phyloP scores from a whole-genome alignment of 2,888 invertebrate genomes.

The Apeira syringaria region DNA sequence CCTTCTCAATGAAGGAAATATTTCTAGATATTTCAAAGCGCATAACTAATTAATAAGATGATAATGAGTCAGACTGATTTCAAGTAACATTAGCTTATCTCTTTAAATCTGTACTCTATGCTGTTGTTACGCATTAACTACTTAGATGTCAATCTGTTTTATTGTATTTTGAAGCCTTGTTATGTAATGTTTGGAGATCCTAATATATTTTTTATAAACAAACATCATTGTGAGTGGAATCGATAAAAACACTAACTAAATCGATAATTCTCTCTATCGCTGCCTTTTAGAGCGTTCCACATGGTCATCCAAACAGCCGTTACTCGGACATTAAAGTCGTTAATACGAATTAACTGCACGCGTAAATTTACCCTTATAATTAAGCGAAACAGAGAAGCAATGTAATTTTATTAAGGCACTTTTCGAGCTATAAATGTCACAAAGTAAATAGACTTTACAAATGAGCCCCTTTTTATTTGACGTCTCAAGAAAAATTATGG shows the following conservation, averaged over 20 bases:
- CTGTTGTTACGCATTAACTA: no score
- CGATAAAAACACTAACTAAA: constrained; percentile 5
- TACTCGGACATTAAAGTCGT: constrained; percentile 42
- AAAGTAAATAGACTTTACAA: constrained; percentile 46
- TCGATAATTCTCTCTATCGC: constrained; percentile 14
- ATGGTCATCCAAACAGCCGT: constrained; percentile 41
- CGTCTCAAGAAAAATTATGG: constrained; percentile 11
- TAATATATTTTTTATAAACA: no score
- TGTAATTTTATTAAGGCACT: constrained; percentile 56
- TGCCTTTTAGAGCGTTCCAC: constrained; percentile 27
- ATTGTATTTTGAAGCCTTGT: no score
- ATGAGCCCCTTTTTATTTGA: constrained; percentile 42
- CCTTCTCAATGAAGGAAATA: no score
- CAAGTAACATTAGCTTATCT: no score
- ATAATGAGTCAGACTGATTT: no score
- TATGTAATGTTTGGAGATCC: no score
- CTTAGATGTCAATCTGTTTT: no score
- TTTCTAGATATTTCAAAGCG: no score
- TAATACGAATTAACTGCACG: constrained; percentile 44
- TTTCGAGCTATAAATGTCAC: constrained; percentile 43
- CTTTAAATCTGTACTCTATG: no score
- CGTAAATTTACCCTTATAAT: constrained; percentile 45
- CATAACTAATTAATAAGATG: no score
- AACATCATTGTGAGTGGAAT: no score
- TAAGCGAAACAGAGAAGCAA: constrained; percentile 44